Percentiles rank a stretch among this genome's conserved stretches.
phyloP scores from a whole-genome alignment of 2,113 vertebrate species.

The Origma solitaria region DNA sequence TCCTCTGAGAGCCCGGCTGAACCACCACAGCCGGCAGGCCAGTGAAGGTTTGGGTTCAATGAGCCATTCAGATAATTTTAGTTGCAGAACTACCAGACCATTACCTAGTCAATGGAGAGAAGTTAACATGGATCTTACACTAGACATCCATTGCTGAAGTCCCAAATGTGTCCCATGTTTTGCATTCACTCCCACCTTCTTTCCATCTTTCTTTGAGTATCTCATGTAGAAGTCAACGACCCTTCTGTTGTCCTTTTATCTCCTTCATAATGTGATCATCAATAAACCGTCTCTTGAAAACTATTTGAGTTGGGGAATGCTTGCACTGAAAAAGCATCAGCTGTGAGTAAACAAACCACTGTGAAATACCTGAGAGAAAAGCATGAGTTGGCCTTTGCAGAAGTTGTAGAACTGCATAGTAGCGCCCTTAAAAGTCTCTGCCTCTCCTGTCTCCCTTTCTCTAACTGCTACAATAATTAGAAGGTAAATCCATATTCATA shows the following conservation, averaged over 20 bases:
- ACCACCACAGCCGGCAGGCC: background rate
- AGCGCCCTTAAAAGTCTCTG: conserved; percentile 3
- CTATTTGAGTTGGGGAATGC: background rate
- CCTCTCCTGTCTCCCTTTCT: background rate
- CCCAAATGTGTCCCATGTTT: background rate
- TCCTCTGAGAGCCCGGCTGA: background rate
- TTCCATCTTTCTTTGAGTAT: background rate
- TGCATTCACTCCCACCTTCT: background rate
- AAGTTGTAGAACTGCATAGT: background rate
- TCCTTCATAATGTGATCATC: background rate
- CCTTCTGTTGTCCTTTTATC: background rate
- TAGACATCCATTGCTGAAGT: background rate
- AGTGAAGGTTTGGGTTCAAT: background rate
- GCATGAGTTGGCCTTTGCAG: background rate
- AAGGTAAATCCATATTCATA: conserved; percentile 47
- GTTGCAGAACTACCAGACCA: background rate
- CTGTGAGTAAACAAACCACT: background rate
- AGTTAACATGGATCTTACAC: background rate
- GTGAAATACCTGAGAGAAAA: background rate
- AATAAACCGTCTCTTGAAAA: background rate
- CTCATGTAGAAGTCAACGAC: background rate
- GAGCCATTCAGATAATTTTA: background rate
- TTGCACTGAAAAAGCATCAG: background rate
- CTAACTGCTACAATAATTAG: background rate
- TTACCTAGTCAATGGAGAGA: background rate